Evolutionary conservation across 2,888 invertebrate species (phyloP).

Genomic region (Drosophila fungiperda): DNA sequence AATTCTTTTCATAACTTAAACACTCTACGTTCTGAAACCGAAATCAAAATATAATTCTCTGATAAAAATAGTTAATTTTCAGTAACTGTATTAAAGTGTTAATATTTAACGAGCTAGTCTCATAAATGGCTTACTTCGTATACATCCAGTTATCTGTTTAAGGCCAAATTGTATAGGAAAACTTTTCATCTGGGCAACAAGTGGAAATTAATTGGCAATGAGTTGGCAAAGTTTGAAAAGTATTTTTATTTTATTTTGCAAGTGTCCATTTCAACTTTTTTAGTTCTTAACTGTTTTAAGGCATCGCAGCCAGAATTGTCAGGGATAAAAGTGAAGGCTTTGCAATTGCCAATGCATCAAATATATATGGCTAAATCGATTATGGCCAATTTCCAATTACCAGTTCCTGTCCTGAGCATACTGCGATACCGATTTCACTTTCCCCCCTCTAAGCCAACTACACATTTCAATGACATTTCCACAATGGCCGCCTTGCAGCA

Average conservation of each 20-base stretch:
- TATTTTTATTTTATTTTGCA: not conserved
- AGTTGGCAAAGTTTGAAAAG: not conserved
- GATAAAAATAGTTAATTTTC: not conserved
- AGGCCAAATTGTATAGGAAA: not conserved
- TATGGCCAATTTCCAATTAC: slow-evolving; percentile 40
- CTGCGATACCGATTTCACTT: not conserved
- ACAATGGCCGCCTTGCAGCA: slow-evolving; percentile 13
- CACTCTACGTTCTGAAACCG: not conserved
- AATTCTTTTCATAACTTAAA: no score
- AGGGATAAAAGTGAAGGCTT: slow-evolving; percentile 7
- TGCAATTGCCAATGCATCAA: not conserved
- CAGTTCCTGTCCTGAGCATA: slow-evolving; percentile 25
- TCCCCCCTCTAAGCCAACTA: not conserved
- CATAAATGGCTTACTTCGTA: not conserved
- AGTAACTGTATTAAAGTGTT: not conserved
- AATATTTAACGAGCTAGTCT: not conserved
- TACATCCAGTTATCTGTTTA: not conserved
- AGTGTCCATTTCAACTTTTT: not conserved
- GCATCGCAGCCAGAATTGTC: slow-evolving; percentile 36
- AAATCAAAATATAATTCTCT: not conserved
- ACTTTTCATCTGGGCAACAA: not conserved
- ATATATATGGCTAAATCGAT: slow-evolving; percentile 23
- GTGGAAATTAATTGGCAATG: not conserved
- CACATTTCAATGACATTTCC: slow-evolving; percentile 6
- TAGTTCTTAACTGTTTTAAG: not conserved